phyloP scores from a whole-genome alignment of 2,113 vertebrate species.

The Sapayoa aenigma region DNA sequence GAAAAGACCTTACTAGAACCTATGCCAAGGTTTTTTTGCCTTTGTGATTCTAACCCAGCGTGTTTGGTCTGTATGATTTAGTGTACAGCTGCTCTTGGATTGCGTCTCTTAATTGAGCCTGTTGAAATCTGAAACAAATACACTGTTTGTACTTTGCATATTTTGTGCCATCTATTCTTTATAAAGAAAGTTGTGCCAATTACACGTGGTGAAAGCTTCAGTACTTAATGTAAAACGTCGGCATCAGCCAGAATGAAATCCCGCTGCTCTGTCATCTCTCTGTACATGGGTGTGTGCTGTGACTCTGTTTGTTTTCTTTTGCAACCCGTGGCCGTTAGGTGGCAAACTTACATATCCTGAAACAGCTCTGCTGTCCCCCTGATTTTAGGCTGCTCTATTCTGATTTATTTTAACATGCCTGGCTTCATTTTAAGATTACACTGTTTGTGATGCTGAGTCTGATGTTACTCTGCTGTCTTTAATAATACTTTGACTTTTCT shows the following conservation, averaged over 20 bases:
- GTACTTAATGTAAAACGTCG: slow-evolving; percentile 20
- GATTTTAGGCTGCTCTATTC: neutral
- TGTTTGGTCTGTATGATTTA: slow-evolving; percentile 80
- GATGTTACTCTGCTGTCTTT: neutral
- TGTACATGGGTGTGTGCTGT: neutral
- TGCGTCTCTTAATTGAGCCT: slow-evolving; percentile 75
- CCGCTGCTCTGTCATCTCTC: slow-evolving; percentile 47
- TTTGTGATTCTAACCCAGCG: slow-evolving; percentile 56
- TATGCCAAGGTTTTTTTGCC: slow-evolving; percentile 9
- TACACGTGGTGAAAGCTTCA: slow-evolving; percentile 75
- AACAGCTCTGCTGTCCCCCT: neutral
- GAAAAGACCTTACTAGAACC: neutral
- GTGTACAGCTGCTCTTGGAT: slow-evolving; percentile 71
- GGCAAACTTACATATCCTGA: slow-evolving; percentile 10
- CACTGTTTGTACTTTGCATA: slow-evolving; percentile 54
- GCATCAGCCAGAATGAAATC: neutral
- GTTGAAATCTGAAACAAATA: slow-evolving; percentile 87
- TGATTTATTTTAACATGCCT: neutral
- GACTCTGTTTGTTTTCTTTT: neutral
- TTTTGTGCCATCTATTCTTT: slow-evolving; percentile 45
- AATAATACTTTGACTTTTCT: neutral
- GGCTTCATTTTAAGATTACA: neutral
- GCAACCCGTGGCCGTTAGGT: neutral
- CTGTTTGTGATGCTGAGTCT: neutral
- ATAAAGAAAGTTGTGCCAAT: slow-evolving; percentile 63